Evolutionary conservation across 1,140 invertebrate species (phyloP).

Genomic region (Euura lappo): DNA sequence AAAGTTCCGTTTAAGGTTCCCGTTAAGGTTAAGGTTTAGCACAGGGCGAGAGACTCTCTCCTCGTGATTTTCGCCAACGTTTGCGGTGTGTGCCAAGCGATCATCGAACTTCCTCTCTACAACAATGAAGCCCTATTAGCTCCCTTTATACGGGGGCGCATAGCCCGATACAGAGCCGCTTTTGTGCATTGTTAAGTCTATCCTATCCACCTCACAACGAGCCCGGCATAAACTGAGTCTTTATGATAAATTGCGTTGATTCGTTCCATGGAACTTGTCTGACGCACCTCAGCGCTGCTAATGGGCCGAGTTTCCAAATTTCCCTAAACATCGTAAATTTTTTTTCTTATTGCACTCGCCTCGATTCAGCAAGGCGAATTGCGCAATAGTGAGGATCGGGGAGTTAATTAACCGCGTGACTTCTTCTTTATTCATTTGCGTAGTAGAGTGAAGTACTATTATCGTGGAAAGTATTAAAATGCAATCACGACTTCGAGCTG

Average conservation of each 20-base stretch:
- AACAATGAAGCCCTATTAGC: constrained; percentile 64
- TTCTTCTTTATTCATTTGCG: not conserved
- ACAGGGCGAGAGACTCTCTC: constrained; percentile 15
- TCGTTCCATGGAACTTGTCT: constrained; percentile 5
- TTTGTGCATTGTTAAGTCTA: constrained; percentile 61
- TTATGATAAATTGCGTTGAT: constrained; percentile 50
- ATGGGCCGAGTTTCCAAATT: constrained; percentile 2
- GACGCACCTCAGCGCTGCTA: not conserved
- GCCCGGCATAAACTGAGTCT: constrained; percentile 47
- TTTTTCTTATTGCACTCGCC: not conserved
- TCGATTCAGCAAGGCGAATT: not conserved
- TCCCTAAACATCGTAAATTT: not conserved
- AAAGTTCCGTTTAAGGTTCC: constrained; percentile 56
- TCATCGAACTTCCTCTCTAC: constrained; percentile 62
- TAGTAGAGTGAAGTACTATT: constrained; percentile 23
- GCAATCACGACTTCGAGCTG: constrained; percentile 34
- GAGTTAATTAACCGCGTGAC: not conserved
- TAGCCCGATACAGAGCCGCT: constrained; percentile 55
- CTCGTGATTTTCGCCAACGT: constrained; percentile 35
- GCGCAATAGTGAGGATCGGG: not conserved
- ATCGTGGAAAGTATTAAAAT: constrained; percentile 43
- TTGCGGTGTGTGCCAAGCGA: constrained; percentile 57
- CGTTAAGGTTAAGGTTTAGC: constrained; percentile 11
- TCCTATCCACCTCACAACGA: constrained; percentile 58
- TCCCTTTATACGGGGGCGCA: constrained; percentile 52